A percentile compares a stretch with the other conserved stretches of the same genome.
phyloP scores from a whole-genome alignment of 2,797 vertebrate species.

The Sitta carolinensis region DNA sequence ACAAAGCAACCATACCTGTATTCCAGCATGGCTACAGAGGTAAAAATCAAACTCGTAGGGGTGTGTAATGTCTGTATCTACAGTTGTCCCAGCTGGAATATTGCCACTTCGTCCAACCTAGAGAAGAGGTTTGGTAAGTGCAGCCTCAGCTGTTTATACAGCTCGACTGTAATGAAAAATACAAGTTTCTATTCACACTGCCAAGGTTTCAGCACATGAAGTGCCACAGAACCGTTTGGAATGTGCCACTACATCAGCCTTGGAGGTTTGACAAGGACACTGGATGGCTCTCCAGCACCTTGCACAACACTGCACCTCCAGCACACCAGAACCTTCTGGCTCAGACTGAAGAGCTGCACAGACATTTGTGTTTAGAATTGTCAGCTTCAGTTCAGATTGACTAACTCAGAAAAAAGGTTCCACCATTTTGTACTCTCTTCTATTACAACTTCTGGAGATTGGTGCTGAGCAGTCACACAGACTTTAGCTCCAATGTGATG shows the following conservation, averaged over 20 bases:
- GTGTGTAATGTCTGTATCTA: conserved; percentile 97
- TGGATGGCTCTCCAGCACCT: not conserved
- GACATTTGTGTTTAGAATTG: not conserved
- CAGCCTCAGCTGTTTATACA: not conserved
- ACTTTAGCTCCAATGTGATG: not conserved
- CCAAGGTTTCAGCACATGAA: not conserved
- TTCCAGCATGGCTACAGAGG: conserved; percentile 99
- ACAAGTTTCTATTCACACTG: not conserved
- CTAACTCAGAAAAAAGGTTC: not conserved
- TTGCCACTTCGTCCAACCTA: conserved; percentile 98
- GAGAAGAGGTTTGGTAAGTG: conserved; percentile 30
- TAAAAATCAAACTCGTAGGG: conserved; percentile 99
- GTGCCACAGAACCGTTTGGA: not conserved
- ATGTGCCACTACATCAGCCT: not conserved
- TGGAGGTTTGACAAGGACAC: not conserved
- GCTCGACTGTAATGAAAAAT: not conserved
- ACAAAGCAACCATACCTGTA: conserved; percentile 83
- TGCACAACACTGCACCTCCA: not conserved
- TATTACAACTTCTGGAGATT: not conserved
- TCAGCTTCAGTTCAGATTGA: not conserved
- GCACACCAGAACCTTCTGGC: not conserved
- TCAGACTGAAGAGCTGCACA: not conserved
- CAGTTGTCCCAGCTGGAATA: conserved; percentile 97
- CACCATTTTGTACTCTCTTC: not conserved
- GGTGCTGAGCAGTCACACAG: not conserved